These are phyloP conservation scores for Hydrozoanthus gracilis DNA, from an alignment of 92 coral and sea anemone species.

Conservation along the genomic window DNA sequence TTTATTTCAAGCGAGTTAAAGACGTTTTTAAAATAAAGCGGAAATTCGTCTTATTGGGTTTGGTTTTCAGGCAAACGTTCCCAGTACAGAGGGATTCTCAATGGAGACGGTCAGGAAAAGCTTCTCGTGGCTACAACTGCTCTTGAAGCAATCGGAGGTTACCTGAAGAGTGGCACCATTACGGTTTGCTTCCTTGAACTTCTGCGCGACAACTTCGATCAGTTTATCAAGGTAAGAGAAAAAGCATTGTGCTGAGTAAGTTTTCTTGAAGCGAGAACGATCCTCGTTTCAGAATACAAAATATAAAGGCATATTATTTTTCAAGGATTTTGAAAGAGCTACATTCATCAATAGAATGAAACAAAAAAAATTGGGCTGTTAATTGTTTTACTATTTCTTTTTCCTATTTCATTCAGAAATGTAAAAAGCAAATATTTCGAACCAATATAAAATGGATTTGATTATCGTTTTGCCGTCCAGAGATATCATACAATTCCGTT, in stretches of 20 bases:
- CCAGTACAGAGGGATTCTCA: conserved; percentile 29
- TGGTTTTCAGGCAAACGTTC: conserved; percentile 1
- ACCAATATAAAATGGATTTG: too few relatives aligned
- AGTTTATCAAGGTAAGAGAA: conserved; percentile 31
- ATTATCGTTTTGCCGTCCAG: too few relatives aligned
- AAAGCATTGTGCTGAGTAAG: neutral
- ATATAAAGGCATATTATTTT: too few relatives aligned
- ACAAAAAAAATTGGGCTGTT: too few relatives aligned
- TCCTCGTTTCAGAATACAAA: too few relatives aligned
- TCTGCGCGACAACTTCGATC: conserved; percentile 41
- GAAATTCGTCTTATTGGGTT: neutral
- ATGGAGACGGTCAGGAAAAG: conserved; percentile 44
- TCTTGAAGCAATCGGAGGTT: conserved; percentile 48
- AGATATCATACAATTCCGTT: too few relatives aligned
- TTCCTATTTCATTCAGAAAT: too few relatives aligned
- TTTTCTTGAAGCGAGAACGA: too few relatives aligned
- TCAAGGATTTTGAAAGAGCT: too few relatives aligned
- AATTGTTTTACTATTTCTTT: too few relatives aligned
- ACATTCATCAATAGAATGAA: too few relatives aligned
- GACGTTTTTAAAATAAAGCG: neutral
- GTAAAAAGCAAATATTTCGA: too few relatives aligned
- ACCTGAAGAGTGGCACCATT: conserved; percentile 42
- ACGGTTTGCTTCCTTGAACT: conserved; percentile 29
- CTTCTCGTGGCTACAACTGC: conserved; percentile 54
- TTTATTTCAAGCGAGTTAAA: neutral